Base-by-base conservation (phyloP, 2,888 invertebrate genomes). In the Troglohyphantes excavatus region DNA sequence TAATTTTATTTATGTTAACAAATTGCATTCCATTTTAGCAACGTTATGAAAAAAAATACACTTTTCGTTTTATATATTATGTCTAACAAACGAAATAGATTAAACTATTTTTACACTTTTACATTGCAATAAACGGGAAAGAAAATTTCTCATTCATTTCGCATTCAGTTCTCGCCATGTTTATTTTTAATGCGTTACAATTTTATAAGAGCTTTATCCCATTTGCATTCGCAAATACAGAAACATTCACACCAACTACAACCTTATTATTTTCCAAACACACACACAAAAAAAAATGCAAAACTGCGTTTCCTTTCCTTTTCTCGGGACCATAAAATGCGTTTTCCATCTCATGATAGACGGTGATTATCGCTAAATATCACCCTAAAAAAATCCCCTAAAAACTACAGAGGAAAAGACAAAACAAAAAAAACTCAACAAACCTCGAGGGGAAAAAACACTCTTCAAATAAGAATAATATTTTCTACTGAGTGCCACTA, bases 301-400 rank as follows among this genome's bases (percentile, higher is more conserved):
- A 65, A 72, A 78, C 33, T 61, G 29, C 53, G 27, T 27, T 75
- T 59, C 26, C 59, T 67, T 67, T 46, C 53, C 59, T 67, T 68
- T 72, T 59, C 81, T 19, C 59, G 33, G n/a, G n/a, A 27, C 73
- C 81, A 81, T 81, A 87, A 79, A 87, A 81, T 39, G 76, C 59
- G 61, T 86, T 72, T 70, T 63, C 27, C 84, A 39, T 39, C 72
- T 65, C 17, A 72, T 81, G 88, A 81, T 82, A 81, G 70, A 88
- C 82, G 65, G 81, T 88, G 88, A 88, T 88, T 88, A 88, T 88
- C 68, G 67, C 88, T 82, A 82, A 88, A 82, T 76, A 88, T 82
- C 82, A 82, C 68, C 43, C 70, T 43, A 46, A 46, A 46, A 46
- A 26, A 63, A 63, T 26, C 23, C 9, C n/a, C 9, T 63, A 63